These are phyloP conservation scores for Calycopis cecrops DNA, from an alignment of 1,140 invertebrate genomes.

Conservation along the genomic window DNA sequence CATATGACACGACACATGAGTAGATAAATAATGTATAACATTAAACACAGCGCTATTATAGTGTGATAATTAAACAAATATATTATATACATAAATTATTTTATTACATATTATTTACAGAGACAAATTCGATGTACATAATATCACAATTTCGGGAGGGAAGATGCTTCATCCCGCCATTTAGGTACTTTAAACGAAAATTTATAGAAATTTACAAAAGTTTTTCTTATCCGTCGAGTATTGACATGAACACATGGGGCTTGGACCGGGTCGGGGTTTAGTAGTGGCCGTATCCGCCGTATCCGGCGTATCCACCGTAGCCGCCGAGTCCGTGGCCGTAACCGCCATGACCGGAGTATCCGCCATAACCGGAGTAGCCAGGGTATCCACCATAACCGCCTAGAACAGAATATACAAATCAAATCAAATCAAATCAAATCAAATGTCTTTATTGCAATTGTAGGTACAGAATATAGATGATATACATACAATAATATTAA, in stretches of 20 bases:
- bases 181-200: too few species aligned
- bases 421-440: too few species aligned
- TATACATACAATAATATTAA: too few species aligned
- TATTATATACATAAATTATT: slow-evolving; percentile 3
- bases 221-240: slow-evolving; percentile 20
- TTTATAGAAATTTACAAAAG: slow-evolving; percentile 10
- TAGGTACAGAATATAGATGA: too few species aligned
- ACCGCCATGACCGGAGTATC: slow-evolving; percentile 33
- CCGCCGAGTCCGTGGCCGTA: slow-evolving; percentile 39
- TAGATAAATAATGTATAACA: too few species aligned
- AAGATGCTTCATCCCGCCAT: too few species aligned
- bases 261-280: neutral
- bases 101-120: neutral
- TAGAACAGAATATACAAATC: neutral
- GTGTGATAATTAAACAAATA: neutral
- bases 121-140: too few species aligned
- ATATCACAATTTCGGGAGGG: too few species aligned
- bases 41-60: too few species aligned
- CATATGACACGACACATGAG: too few species aligned
- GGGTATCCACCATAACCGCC: neutral
- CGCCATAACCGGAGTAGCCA: slow-evolving; percentile 23
- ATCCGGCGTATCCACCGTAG: slow-evolving; percentile 31
- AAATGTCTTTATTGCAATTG: too few species aligned
- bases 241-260: slow-evolving; percentile 25
- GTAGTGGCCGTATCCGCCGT: slow-evolving; percentile 32